Evolutionary conservation across 2,888 invertebrate genomes (phyloP).

Genomic region (Vandiemenella viatica): DNA sequence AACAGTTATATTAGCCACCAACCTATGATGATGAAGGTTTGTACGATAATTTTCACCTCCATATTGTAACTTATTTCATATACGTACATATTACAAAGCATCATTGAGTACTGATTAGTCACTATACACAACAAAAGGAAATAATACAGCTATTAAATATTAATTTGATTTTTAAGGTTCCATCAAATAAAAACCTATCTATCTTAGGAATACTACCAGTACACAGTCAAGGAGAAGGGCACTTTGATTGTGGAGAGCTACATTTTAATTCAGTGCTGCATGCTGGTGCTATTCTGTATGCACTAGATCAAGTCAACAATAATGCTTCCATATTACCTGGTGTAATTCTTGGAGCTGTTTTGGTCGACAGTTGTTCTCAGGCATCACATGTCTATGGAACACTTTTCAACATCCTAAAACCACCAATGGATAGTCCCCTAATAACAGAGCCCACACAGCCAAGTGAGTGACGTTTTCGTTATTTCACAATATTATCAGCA

Average conservation of each 20-base stretch:
- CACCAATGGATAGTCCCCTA: not conserved
- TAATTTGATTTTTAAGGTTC: slow-evolving; percentile 13
- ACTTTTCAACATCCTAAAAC: slow-evolving; percentile 11
- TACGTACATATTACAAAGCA: no score
- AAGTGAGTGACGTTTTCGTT: no score
- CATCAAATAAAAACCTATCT: slow-evolving; percentile 19
- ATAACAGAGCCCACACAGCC: no score
- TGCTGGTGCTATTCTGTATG: slow-evolving; percentile 28
- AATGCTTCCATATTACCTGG: slow-evolving; percentile 21
- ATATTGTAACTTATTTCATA: not conserved
- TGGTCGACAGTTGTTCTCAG: slow-evolving; percentile 23
- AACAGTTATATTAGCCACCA: not conserved
- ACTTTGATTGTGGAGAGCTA: slow-evolving; percentile 26
- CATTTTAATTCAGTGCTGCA: slow-evolving; percentile 24
- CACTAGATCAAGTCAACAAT: slow-evolving; percentile 26
- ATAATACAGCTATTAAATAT: not conserved
- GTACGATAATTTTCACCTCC: not conserved
- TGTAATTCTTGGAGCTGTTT: slow-evolving; percentile 20
- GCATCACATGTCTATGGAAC: slow-evolving; percentile 16
- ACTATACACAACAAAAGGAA: no score
- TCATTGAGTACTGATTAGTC: no score
- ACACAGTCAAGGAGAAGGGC: slow-evolving; percentile 20
- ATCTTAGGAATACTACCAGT: slow-evolving; percentile 21
- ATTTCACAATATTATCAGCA: no score
- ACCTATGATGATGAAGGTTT: not conserved